Evolutionary conservation across 1,140 invertebrate genomes (phyloP).

Genomic region (Papilio aristodemus): DNA sequence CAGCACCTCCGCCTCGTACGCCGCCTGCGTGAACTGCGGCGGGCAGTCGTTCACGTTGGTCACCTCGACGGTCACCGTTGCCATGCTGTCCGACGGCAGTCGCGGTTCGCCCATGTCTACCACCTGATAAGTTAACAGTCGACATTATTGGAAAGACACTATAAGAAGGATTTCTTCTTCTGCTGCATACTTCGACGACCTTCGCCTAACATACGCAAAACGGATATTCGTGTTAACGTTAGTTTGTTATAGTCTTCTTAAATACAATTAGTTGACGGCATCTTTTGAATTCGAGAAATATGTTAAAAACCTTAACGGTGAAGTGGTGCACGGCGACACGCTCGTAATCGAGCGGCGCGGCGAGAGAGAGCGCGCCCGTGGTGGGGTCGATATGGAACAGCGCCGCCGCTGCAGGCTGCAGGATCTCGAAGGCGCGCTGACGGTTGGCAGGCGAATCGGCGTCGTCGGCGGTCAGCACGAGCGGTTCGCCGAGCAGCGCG

Average conservation of each 20-base stretch:
- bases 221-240: no score
- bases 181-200: no score
- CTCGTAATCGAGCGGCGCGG: conserved; percentile 91
- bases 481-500: conserved; percentile 80
- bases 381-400: conserved; percentile 93
- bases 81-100: conserved; percentile 87
- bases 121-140: conserved; percentile 78
- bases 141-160: no score
- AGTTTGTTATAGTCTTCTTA: no score
- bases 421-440: conserved; percentile 91
- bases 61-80: conserved; percentile 87
- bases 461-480: conserved; percentile 90
- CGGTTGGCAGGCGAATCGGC: conserved; percentile 91
- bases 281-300: not conserved
- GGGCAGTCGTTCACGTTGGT: conserved; percentile 93
- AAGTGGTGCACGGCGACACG: conserved; percentile 86
- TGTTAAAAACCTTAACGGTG: conserved; percentile 83
- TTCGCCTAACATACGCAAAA: no score
- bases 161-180: no score
- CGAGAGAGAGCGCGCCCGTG: conserved; percentile 92
- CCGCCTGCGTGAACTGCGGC: conserved; percentile 85
- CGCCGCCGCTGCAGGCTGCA: conserved; percentile 86
- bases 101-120: conserved; percentile 92
- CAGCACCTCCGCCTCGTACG: conserved; percentile 89
- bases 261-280: no score